Base-by-base conservation (phyloP, 2,888 invertebrate genomes). In the Spisula subtruncata region DNA sequence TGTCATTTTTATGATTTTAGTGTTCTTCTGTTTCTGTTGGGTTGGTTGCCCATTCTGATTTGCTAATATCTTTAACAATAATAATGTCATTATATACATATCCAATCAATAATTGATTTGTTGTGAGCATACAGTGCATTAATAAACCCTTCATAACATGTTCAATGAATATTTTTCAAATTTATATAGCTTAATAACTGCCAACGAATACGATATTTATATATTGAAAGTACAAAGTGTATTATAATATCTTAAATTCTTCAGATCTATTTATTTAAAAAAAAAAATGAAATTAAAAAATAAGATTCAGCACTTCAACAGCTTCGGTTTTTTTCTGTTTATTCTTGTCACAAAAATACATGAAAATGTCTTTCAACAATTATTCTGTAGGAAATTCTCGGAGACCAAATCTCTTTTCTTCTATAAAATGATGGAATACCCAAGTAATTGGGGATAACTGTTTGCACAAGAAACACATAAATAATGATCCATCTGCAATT, bases 381-480 rank as follows among this genome's bases (percentile, higher is more conserved):
- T 85, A 80, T 85, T 60, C 79, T 20, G 54, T 41, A 46, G 56
- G 80, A 35, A 75, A 75, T 32, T 85, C 75, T n/a, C 41, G 35
- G 75, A 79, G 85, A 85, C 85, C 75, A 56, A 85, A 85, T 85
- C 85, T 85, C 85, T 85, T 75, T 85, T 79, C 85, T 85, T 56
- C 54, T 35, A 80, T 85, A 85, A 79, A 85, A 85, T 85, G 85
- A 85, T 85, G 85, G 85, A 85, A 85, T 85, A 85, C 79, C 51
- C 29, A 51, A 85, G 85, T 85, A 85, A 85, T 85, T 85, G 85
- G 75, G 85, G 85, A 85, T 85, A 85, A 85, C 85, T 85, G 85
- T 85, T 85, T 85, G 85, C 85, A 85, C 75, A 85, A 85, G 85
- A 80, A 85, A 85, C 85, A 85, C 85, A 85, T 85, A 85, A 85